Percentiles rank a stretch among this genome's conserved stretches.
These are phyloP conservation scores for Lasioglossum calceatum DNA, from an alignment of 2,888 invertebrate genomes.

Conservation along the genomic window DNA sequence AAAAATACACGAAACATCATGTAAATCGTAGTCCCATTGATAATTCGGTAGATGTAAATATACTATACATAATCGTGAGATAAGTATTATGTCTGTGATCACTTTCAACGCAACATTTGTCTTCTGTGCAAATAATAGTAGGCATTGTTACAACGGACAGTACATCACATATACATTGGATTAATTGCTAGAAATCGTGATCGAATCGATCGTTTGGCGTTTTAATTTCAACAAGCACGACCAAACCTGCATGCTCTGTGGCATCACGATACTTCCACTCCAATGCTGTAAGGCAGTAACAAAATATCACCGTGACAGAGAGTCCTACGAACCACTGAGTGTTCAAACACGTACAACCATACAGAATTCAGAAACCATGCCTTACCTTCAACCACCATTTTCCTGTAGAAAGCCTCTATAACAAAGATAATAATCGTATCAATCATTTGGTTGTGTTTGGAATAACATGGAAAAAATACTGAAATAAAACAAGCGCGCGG, in stretches of 20 bases:
- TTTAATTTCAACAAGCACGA: slow-evolving; percentile 47
- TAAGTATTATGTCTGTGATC: slow-evolving; percentile 52
- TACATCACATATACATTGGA: slow-evolving; percentile 58
- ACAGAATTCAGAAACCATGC: slow-evolving; percentile 71
- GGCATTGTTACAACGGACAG: slow-evolving; percentile 54
- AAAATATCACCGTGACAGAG: slow-evolving; percentile 67
- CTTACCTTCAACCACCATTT: slow-evolving; percentile 88
- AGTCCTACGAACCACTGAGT: slow-evolving; percentile 77
- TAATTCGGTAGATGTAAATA: not conserved
- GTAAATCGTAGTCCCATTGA: slow-evolving; percentile 6
- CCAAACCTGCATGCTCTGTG: slow-evolving; percentile 62
- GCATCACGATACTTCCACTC: slow-evolving; percentile 62
- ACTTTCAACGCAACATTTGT: slow-evolving; percentile 50
- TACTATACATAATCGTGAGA: slow-evolving; percentile 31
- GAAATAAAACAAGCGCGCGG: slow-evolving; percentile 34
- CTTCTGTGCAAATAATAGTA: slow-evolving; percentile 51
- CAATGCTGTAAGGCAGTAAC: slow-evolving; percentile 63
- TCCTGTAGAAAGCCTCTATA: slow-evolving; percentile 87
- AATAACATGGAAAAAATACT: slow-evolving; percentile 30
- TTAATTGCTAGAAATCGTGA: slow-evolving; percentile 45
- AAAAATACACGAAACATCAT: slow-evolving; percentile 64
- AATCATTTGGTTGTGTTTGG: slow-evolving; percentile 44
- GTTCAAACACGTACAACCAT: slow-evolving; percentile 51
- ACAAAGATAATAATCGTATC: slow-evolving; percentile 78
- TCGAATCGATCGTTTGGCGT: slow-evolving; percentile 35